Percentiles rank a stretch among this genome's conserved stretches.
phyloP scores from a whole-genome alignment of 2,888 invertebrate species.

The Parapristionchus giblindavisi region DNA sequence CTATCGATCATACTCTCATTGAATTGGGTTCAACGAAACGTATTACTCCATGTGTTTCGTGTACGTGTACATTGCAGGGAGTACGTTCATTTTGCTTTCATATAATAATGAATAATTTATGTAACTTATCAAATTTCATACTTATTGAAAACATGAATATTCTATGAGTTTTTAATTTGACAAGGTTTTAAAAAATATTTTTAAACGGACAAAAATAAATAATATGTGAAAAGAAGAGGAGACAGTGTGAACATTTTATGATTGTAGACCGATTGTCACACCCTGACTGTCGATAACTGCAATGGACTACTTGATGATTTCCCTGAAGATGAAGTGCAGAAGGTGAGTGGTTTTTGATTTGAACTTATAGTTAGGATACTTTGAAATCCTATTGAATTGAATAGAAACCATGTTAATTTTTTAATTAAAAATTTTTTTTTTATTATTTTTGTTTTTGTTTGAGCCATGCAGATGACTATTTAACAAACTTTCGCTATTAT shows the following conservation, averaged over 20 bases:
- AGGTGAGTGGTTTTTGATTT: no score
- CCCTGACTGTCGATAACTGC: conserved; percentile 62
- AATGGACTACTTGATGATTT: conserved; percentile 53
- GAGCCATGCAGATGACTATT: no score
- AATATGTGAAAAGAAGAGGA: no score
- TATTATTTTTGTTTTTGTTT: no score
- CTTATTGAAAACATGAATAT: neutral
- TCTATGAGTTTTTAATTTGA: neutral
- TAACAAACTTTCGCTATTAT: neutral
- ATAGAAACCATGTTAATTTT: no score
- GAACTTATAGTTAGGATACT: no score
- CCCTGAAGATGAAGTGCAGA: conserved; percentile 1
- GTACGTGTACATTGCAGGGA: conserved; percentile 69
- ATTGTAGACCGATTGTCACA: conserved; percentile 66
- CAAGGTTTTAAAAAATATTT: conserved; percentile 5
- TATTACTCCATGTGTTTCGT: conserved; percentile 68
- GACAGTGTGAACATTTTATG: no score
- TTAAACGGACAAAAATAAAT: neutral
- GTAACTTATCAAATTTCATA: no score
- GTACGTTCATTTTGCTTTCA: conserved; percentile 43
- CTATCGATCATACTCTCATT: conserved; percentile 66
- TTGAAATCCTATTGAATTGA: no score
- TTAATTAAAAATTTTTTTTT: no score
- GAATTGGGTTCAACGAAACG: conserved; percentile 65
- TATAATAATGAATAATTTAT: neutral